These are phyloP conservation scores for Sparus aurata DNA, from an alignment of 2,797 vertebrate species.

Conservation along the genomic window DNA sequence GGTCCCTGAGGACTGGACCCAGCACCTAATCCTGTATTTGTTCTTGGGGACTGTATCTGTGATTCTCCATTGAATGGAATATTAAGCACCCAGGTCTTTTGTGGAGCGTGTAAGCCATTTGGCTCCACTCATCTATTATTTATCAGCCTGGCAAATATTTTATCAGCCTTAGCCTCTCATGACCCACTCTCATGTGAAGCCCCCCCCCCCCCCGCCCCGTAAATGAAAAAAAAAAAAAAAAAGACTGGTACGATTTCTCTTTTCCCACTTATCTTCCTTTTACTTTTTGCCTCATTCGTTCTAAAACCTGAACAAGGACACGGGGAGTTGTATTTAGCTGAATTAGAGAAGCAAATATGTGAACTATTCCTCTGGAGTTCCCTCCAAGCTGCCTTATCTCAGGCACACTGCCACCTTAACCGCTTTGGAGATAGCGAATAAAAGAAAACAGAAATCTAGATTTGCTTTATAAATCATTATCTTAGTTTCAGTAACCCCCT, in stretches of 20 bases:
- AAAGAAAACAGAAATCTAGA: slow-evolving; percentile 66
- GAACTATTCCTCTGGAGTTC: slow-evolving; percentile 72
- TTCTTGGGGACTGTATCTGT: slow-evolving; percentile 86
- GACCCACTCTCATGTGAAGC: slow-evolving; percentile 79
- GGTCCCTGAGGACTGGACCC: slow-evolving; percentile 83
- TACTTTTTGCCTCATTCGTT: slow-evolving; percentile 74
- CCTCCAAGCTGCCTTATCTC: slow-evolving; percentile 70
- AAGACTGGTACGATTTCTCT: slow-evolving; percentile 50
- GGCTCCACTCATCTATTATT: slow-evolving; percentile 88
- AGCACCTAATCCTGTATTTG: slow-evolving; percentile 86
- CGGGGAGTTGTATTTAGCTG: slow-evolving; percentile 51
- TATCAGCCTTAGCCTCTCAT: slow-evolving; percentile 84
- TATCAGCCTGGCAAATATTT: slow-evolving; percentile 87
- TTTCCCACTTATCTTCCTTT: slow-evolving; percentile 66
- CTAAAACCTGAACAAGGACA: slow-evolving; percentile 71
- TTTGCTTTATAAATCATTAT: slow-evolving; percentile 82
- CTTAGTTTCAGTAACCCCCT: slow-evolving; percentile 68
- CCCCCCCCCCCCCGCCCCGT: slow-evolving; percentile 39
- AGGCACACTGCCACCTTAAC: slow-evolving; percentile 58
- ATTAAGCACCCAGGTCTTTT: slow-evolving; percentile 86
- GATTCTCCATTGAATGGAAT: slow-evolving; percentile 87
- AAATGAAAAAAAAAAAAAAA: slow-evolving; percentile 66
- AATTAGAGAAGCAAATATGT: slow-evolving; percentile 74
- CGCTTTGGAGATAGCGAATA: slow-evolving; percentile 73
- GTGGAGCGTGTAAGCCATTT: slow-evolving; percentile 88